A percentile compares a stretch with the other conserved stretches of the same genome.
Evolutionary conservation across 1,140 invertebrate genomes (phyloP).

Genomic region (Whitmania pigra): DNA sequence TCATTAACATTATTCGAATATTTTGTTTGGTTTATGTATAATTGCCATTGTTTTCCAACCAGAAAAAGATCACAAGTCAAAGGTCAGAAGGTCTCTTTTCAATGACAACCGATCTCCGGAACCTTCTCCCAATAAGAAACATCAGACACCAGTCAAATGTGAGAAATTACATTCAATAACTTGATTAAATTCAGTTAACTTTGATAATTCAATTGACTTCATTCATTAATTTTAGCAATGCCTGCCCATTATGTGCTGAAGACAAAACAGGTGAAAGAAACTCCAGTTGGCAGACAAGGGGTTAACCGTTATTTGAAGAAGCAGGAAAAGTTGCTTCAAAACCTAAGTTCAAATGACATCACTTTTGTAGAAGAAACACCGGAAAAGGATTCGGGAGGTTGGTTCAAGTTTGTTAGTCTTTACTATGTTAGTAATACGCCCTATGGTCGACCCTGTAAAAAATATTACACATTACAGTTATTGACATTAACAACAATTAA

Average conservation of each 20-base stretch:
- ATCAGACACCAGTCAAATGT: too few species aligned
- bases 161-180: too few species aligned
- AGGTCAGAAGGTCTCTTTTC: too few species aligned
- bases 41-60: background rate
- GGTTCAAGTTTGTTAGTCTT: too few species aligned
- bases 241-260: conserved; percentile 14
- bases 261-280: conserved; percentile 14
- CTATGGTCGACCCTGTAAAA: too few species aligned
- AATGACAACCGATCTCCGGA: too few species aligned
- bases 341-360: background rate
- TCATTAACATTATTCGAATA: background rate
- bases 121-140: too few species aligned
- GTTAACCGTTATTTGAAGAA: background rate
- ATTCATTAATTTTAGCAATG: background rate
- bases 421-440: too few species aligned
- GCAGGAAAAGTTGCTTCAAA: background rate
- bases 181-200: too few species aligned
- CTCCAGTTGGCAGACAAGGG: background rate
- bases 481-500: too few species aligned
- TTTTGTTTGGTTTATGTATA: background rate
- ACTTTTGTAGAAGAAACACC: conserved; percentile 4
- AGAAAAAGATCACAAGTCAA: background rate
- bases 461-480: too few species aligned
- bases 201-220: background rate
- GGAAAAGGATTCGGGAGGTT: background rate